These are phyloP conservation scores for Paedocypris micromegethes DNA, from an alignment of 2,797 vertebrate species.

Conservation along the genomic window DNA sequence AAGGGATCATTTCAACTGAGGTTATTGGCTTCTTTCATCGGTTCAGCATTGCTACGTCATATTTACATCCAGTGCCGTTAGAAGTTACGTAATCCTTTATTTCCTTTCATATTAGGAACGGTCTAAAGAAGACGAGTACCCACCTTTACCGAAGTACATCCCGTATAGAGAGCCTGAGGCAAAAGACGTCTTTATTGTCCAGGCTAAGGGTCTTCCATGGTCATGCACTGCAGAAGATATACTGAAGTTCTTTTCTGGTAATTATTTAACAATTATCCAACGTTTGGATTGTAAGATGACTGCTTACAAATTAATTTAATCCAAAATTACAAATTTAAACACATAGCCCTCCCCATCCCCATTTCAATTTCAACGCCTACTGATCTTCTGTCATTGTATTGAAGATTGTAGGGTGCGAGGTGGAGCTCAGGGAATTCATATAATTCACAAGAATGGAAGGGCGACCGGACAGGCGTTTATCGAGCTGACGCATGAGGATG, in stretches of 20 bases:
- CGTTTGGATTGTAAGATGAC: no score
- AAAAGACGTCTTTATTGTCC: conserved; percentile 76
- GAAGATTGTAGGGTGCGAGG: conserved; percentile 82
- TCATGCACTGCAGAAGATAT: conserved; percentile 80
- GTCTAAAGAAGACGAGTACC: conserved; percentile 64
- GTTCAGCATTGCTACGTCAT: no score
- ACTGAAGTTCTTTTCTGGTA: conserved; percentile 85
- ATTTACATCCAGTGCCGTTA: neutral
- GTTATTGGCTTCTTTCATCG: conserved; percentile 14
- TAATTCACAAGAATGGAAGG: conserved; percentile 74
- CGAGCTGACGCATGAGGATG: conserved; percentile 82
- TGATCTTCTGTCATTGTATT: conserved; percentile 12
- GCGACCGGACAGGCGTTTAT: conserved; percentile 82
- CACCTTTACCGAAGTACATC: conserved; percentile 68
- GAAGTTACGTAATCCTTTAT: neutral
- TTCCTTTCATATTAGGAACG: conserved; percentile 50
- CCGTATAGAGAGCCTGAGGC: conserved; percentile 42
- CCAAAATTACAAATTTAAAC: no score
- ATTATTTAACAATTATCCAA: neutral
- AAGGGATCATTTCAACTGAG: conserved; percentile 32
- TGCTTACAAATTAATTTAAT: no score
- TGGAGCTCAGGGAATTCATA: conserved; percentile 80
- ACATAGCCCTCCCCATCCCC: no score
- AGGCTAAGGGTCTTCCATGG: conserved; percentile 83
- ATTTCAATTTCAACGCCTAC: neutral